These are phyloP conservation scores for Lasiommata megera DNA, from an alignment of 2,888 invertebrate genomes.

Conservation along the genomic window DNA sequence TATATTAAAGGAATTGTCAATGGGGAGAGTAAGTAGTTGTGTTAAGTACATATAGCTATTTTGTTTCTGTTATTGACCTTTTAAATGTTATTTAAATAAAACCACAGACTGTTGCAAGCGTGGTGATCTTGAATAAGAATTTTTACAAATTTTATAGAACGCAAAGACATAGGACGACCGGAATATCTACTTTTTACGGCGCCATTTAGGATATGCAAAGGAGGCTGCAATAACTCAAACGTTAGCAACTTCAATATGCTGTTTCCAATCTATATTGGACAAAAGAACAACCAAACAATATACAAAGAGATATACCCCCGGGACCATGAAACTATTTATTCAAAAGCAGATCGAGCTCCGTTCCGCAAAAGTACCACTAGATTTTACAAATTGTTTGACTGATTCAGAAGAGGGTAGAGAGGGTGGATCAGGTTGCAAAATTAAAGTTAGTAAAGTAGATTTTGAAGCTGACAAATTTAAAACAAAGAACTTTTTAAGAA, in stretches of 20 bases:
- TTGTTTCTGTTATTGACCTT: no score
- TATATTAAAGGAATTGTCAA: conserved; percentile 44
- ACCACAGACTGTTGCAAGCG: no score
- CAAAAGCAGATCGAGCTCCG: conserved; percentile 38
- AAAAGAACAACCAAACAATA: conserved; percentile 38
- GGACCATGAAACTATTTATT: conserved; percentile 40
- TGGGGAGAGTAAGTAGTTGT: conserved; percentile 49
- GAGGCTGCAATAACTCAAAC: conserved; percentile 36
- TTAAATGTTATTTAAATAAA: no score
- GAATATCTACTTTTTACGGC: conserved; percentile 59
- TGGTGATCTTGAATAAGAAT: not conserved
- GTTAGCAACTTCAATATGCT: conserved; percentile 43
- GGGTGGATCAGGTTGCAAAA: conserved; percentile 11
- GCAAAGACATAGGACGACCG: conserved; percentile 48
- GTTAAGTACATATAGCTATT: no score
- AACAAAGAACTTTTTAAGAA: conserved; percentile 1
- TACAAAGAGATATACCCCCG: conserved; percentile 36
- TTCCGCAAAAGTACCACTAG: conserved; percentile 42
- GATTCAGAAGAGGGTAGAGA: not conserved
- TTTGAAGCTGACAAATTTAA: conserved; percentile 8
- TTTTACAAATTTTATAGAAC: conserved; percentile 31
- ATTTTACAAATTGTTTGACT: conserved; percentile 35
- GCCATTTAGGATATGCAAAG: conserved; percentile 57
- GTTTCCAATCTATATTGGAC: conserved; percentile 59
- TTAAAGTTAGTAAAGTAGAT: conserved; percentile 24